phyloP scores from a whole-genome alignment of 2,797 vertebrate genomes.

The Taeniopygia guttata region DNA sequence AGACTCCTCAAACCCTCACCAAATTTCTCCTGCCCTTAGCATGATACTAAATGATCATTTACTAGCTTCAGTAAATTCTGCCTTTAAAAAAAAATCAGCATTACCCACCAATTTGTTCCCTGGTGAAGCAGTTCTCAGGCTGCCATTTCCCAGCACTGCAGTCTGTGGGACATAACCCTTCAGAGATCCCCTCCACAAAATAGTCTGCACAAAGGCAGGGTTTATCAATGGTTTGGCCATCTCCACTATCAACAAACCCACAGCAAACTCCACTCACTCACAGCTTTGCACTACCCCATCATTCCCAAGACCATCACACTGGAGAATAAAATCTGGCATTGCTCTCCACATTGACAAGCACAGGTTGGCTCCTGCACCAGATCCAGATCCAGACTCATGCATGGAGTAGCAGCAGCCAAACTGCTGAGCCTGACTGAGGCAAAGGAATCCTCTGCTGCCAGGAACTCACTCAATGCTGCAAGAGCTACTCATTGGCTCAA shows the following conservation, averaged over 20 bases:
- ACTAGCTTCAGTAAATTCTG: background rate
- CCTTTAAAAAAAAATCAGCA: background rate
- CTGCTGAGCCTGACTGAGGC: background rate
- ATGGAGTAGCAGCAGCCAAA: fast-evolving
- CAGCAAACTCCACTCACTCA: background rate
- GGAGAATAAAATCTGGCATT: background rate
- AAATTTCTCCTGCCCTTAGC: background rate
- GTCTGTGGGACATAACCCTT: background rate
- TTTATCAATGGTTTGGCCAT: background rate
- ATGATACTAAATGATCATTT: background rate
- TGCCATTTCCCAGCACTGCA: background rate
- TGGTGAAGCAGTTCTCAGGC: background rate
- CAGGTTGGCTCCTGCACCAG: background rate
- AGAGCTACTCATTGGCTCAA: background rate
- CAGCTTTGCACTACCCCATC: background rate
- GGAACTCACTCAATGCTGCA: background rate
- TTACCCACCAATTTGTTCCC: background rate
- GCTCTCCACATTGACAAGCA: fast-evolving
- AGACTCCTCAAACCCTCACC: background rate
- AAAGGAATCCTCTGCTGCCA: fast-evolving
- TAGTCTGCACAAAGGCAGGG: fast-evolving
- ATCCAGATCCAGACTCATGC: fast-evolving
- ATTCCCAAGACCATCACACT: background rate
- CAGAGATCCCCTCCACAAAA: background rate
- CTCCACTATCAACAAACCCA: background rate